These are phyloP conservation scores for Marasmarcha lunaedactyla DNA, from an alignment of 2,888 invertebrate genomes.

Conservation along the genomic window DNA sequence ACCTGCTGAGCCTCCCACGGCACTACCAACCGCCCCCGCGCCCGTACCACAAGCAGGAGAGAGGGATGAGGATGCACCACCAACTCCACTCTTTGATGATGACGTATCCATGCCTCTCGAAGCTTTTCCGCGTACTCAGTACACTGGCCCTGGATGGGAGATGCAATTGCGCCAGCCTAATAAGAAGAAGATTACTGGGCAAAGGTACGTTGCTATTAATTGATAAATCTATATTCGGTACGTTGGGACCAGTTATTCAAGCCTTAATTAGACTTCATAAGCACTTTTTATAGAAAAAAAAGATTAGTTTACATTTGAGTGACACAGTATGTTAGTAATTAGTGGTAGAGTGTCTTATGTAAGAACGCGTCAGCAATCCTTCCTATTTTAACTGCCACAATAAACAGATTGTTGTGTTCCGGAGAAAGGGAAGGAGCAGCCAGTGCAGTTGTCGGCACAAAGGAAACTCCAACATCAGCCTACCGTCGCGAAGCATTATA, in stretches of 20 bases:
- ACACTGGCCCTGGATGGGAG: slow-evolving; percentile 91
- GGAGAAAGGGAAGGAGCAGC: too few relatives aligned
- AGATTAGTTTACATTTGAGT: too few relatives aligned
- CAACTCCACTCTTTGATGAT: slow-evolving; percentile 94
- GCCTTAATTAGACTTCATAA: not conserved
- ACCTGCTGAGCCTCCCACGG: slow-evolving; percentile 75
- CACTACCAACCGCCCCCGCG: slow-evolving; percentile 74
- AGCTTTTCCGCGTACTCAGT: slow-evolving; percentile 86
- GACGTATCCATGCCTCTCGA: slow-evolving; percentile 93
- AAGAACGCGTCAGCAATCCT: too few relatives aligned
- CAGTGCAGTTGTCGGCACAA: too few relatives aligned
- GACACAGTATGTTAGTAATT: too few relatives aligned
- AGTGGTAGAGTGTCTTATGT: too few relatives aligned
- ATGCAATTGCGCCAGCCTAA: slow-evolving; percentile 95
- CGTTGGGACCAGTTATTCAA: not conserved
- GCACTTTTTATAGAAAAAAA: too few relatives aligned
- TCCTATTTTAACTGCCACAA: too few relatives aligned
- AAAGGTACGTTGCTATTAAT: too few relatives aligned
- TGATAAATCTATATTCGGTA: slow-evolving; percentile 73
- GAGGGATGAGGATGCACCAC: slow-evolving; percentile 87
- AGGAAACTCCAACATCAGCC: too few relatives aligned
- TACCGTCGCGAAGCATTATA: too few relatives aligned
- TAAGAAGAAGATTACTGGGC: slow-evolving; percentile 95
- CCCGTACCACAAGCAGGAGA: slow-evolving; percentile 66
- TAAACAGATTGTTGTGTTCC: too few relatives aligned